Evolutionary conservation across 2,797 vertebrate genomes (phyloP).

Genomic region (Chlorospingus flavigularis): DNA sequence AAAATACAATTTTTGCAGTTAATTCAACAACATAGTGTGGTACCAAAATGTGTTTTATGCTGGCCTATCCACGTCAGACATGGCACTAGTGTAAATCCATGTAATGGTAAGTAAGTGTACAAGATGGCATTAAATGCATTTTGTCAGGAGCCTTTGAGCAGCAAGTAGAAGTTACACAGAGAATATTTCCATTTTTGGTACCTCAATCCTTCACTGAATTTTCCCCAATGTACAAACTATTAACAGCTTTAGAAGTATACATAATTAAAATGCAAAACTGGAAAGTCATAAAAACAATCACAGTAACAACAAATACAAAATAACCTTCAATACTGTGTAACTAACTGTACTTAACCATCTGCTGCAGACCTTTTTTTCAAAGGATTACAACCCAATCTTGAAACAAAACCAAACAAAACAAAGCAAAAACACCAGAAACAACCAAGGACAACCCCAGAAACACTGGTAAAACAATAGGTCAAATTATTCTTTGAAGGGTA

Average conservation of each 20-base stretch:
- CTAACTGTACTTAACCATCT: background rate
- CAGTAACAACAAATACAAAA: background rate
- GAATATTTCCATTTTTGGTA: background rate
- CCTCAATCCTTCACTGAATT: background rate
- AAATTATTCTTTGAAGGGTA: background rate
- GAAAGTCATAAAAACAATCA: background rate
- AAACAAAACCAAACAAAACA: background rate
- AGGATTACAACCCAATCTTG: background rate
- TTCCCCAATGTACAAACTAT: background rate
- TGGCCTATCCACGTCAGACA: background rate
- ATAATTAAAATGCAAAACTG: background rate
- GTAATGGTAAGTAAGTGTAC: background rate
- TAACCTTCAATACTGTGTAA: background rate
- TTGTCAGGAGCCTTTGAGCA: background rate
- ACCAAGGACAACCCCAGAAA: background rate
- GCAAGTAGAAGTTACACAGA: background rate
- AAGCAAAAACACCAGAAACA: background rate
- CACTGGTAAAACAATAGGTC: background rate
- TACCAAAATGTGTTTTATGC: background rate
- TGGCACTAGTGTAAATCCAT: background rate
- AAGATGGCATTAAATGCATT: background rate
- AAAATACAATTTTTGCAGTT: background rate
- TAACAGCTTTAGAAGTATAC: conserved; percentile 29
- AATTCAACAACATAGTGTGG: background rate
- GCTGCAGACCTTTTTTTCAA: background rate